phyloP scores from a whole-genome alignment of 2,113 vertebrate genomes.

The Stegostoma tigrinum region DNA sequence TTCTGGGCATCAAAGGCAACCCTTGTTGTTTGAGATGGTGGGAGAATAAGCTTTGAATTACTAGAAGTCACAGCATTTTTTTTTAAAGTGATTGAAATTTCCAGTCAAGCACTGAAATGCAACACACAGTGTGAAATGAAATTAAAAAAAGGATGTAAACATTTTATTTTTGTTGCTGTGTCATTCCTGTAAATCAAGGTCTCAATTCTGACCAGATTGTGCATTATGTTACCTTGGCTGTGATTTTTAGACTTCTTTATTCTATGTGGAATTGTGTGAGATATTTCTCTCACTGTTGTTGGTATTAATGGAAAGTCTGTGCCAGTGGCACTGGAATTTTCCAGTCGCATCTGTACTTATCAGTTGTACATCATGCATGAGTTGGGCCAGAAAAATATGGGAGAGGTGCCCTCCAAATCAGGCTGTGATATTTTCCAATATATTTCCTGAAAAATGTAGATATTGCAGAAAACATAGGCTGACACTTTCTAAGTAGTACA shows the following conservation, averaged over 20 bases:
- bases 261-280: neutral
- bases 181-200: neutral
- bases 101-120: slow-evolving; percentile 1
- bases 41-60: slow-evolving; percentile 28
- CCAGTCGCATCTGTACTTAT: neutral
- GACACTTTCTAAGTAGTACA: neutral
- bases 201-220: neutral
- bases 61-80: slow-evolving; percentile 13
- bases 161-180: neutral
- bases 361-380: neutral
- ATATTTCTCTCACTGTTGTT: neutral
- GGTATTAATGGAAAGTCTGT: neutral
- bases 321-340: neutral
- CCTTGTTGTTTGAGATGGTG: neutral
- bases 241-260: neutral
- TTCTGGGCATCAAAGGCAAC: slow-evolving; percentile 17
- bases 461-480: neutral
- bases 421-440: neutral
- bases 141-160: neutral
- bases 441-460: neutral
- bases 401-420: neutral
- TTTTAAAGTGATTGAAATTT: neutral
- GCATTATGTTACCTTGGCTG: neutral
- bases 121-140: neutral
- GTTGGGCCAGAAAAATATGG: neutral